phyloP scores from a whole-genome alignment of 1,140 invertebrate genomes.

The Physella acuta region DNA sequence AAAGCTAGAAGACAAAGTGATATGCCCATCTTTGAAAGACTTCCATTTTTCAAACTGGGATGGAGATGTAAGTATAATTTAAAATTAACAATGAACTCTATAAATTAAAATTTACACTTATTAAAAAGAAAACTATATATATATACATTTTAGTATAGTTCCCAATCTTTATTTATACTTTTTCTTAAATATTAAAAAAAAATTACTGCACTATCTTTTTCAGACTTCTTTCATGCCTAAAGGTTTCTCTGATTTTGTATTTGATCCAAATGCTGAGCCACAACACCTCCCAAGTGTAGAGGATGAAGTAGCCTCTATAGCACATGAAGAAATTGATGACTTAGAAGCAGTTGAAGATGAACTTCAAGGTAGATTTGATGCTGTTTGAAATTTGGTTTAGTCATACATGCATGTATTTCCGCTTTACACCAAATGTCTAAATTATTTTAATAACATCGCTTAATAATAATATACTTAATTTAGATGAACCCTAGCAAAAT shows the following conservation, averaged over 20 bases:
- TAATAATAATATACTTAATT: no score
- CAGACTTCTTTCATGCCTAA: constrained; percentile 38
- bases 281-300: constrained; percentile 45
- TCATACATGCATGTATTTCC: neutral
- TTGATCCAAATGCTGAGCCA: constrained; percentile 60
- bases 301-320: constrained; percentile 32
- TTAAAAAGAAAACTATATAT: neutral
- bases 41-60: constrained; percentile 56
- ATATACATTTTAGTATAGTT: neutral
- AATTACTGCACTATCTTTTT: neutral
- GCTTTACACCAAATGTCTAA: no score
- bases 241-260: constrained; percentile 48
- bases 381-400: neutral
- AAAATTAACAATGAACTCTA: neutral
- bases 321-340: constrained; percentile 32
- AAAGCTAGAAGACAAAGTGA: constrained; percentile 38
- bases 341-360: constrained; percentile 32
- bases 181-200: neutral
- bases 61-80: constrained; percentile 25
- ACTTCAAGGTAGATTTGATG: constrained; percentile 28
- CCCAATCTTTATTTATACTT: neutral
- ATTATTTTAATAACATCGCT: no score
- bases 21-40: constrained; percentile 53
- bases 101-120: neutral
- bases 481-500: no score